Evolutionary conservation across 2,888 invertebrate genomes (phyloP), one percentile per base, ranked within the genome.

Genomic region (Cyclophora albipunctata): DNA sequence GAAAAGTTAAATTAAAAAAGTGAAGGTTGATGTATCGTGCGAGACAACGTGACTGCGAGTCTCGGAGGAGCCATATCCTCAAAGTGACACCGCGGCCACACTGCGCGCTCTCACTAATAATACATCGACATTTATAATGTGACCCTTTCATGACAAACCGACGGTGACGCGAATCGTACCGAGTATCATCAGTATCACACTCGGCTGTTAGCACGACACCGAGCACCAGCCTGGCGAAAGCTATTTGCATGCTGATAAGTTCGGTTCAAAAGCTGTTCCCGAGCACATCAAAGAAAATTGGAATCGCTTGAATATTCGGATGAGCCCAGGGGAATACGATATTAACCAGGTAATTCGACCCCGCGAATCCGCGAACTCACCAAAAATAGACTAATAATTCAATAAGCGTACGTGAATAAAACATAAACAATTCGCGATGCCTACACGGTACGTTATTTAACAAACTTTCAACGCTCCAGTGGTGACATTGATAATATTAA

Each of bases 401-500:
- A 5, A 33, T 33, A 43, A 5, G 7, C 33, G 33, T 7, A 43
- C 5, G 5, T 45, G 37, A 37, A 37, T 37, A 37, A 37, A 37
- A 45, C 44, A 33, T 45, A 34, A 4, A 37, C 37, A 37, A 37
- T 1, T 5, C 37, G 37, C 5, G 37, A 5, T 5, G 37, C 45
- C 35, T 45, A 2, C 6, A 34, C 34, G 35, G 7, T 35, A 40
- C 40, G 48, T 47, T 41, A 34, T 42, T 47, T 54, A 48, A 60
- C 58, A 35, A 64, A 58, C 55, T 57, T 58, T 59, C 44, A 56
- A 56, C 51, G 50, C 57, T 50, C 62, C 61, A 54, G 45, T 58
- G 57, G 54, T 59, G 59, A 59, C 54, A 60, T 59, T 59, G 58
- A 58, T 65, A 63, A 71, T 67, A 71, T 58, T 65, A 66, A 66